phyloP scores from a whole-genome alignment of 2,888 invertebrate species.

The Tipula confusa region DNA sequence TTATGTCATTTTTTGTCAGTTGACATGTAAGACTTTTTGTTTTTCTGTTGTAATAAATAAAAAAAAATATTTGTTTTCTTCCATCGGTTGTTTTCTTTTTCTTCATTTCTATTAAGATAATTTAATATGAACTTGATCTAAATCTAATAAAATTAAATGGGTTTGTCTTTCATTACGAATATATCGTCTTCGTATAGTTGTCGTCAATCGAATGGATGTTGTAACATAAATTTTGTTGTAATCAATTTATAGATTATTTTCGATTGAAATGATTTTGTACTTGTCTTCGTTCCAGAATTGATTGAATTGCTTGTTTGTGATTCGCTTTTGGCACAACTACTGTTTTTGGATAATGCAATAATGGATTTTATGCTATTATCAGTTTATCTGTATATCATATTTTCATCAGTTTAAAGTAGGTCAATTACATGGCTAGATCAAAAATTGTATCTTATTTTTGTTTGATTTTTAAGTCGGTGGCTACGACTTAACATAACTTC shows the following conservation, averaged over 20 bases:
- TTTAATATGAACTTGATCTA: slow-evolving; percentile 25
- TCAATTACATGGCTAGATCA: too few relatives aligned
- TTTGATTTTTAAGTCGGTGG: too few relatives aligned
- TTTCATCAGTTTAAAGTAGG: too few relatives aligned
- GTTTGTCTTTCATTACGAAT: not conserved
- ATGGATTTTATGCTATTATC: not conserved
- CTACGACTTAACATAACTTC: too few relatives aligned
- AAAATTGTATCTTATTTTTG: too few relatives aligned
- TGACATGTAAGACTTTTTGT: not conserved
- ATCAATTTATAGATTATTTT: not conserved
- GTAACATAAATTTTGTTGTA: not conserved
- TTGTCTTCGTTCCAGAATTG: not conserved
- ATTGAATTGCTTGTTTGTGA: not conserved
- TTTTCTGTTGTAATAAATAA: not conserved
- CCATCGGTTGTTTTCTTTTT: not conserved
- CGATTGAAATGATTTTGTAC: not conserved
- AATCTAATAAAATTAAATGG: slow-evolving; percentile 25
- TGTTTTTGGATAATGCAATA: not conserved
- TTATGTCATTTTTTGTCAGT: slow-evolving; percentile 16
- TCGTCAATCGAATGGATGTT: not conserved
- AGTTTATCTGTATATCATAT: too few relatives aligned
- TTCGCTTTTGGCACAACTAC: not conserved
- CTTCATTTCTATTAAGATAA: not conserved
- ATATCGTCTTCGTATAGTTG: too few relatives aligned
- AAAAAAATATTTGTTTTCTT: too few relatives aligned